A percentile compares a stretch with the other conserved stretches of the same genome.
Evolutionary conservation across 2,888 invertebrate species (phyloP).

Genomic region (Perizoma flavofasciatum): DNA sequence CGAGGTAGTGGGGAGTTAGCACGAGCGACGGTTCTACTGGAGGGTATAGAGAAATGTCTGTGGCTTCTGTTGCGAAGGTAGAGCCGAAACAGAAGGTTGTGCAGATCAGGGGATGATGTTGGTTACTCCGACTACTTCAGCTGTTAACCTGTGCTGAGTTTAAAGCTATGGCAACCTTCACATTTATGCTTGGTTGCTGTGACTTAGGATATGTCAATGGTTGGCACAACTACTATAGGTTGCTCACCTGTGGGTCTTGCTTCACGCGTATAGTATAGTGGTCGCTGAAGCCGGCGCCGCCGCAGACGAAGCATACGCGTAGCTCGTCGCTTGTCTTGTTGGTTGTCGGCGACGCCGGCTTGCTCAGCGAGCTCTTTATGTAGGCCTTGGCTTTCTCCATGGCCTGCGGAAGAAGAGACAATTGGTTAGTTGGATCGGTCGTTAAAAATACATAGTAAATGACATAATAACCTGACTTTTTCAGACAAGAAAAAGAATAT

Average conservation of each 20-base stretch:
- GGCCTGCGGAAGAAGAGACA: slow-evolving; percentile 31
- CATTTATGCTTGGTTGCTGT: too few relatives aligned
- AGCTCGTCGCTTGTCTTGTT: slow-evolving; percentile 82
- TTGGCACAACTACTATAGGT: neutral
- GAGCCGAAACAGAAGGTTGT: too few relatives aligned
- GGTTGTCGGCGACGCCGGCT: slow-evolving; percentile 84
- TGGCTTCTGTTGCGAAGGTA: too few relatives aligned
- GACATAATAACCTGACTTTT: neutral
- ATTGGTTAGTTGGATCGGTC: neutral
- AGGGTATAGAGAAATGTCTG: too few relatives aligned
- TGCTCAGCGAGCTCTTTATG: slow-evolving; percentile 87
- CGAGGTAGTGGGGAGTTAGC: too few relatives aligned
- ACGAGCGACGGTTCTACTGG: too few relatives aligned
- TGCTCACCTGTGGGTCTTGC: slow-evolving; percentile 69
- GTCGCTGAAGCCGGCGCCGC: slow-evolving; percentile 88
- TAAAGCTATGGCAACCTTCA: too few relatives aligned
- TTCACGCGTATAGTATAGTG: slow-evolving; percentile 86
- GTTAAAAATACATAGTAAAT: neutral
- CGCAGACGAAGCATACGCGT: slow-evolving; percentile 86
- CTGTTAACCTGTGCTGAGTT: too few relatives aligned
- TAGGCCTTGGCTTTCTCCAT: slow-evolving; percentile 89
- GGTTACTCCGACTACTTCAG: too few relatives aligned
- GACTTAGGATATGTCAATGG: neutral
- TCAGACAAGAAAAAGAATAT: too few relatives aligned
- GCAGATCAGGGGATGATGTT: too few relatives aligned